Base-by-base conservation (phyloP, 1,140 invertebrate species). In the Drosophila sucinea region DNA sequence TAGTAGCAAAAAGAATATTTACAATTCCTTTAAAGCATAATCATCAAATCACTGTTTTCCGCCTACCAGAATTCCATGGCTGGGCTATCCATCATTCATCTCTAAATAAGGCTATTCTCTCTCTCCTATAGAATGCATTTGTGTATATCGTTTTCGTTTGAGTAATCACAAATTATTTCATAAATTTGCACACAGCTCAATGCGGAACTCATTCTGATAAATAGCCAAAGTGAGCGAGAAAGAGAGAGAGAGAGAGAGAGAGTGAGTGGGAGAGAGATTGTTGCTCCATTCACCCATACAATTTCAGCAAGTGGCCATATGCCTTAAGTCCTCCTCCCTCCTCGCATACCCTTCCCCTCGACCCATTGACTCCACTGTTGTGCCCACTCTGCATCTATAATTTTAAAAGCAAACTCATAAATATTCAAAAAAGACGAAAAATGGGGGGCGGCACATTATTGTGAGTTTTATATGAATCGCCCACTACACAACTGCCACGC, bases 391-490 rank as follows among this genome's bases (percentile, higher is more conserved):
- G 80, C 83, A 89, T 89, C 80, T 84, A 89, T 87, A 87, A 87
- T 87, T 89, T 87, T 76, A 89, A 83, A 87, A 89, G 80, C 84
- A 83, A 89, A 89, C 84, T 87, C 84, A 87, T 87, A 89, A 87
- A 87, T 87, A 87, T 87, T 87, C 84, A 89, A 87, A 87, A 87
- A 87, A 79, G 67, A 67, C 70, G 66, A 54, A 77, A 47, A 61
- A 61, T 5, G 32, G 30, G 23, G 23, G 33, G 60, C 60, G 60
- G 38, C 60, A 29, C 56, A 58, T 58, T 58, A 58, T 58, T 58
- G 56, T 58, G 56, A 58, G 56, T 58, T 58, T 58, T 32, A 44
- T 30, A 32, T 17, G 40, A 47, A 29, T 41, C 40, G 40, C n/a
- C 60, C 60, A 47, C 60, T 44, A 41, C 54, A 73, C 66, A 58